Conservation (phyloP, 2,888 invertebrate genomes). For the Helleia helle region DNA sequence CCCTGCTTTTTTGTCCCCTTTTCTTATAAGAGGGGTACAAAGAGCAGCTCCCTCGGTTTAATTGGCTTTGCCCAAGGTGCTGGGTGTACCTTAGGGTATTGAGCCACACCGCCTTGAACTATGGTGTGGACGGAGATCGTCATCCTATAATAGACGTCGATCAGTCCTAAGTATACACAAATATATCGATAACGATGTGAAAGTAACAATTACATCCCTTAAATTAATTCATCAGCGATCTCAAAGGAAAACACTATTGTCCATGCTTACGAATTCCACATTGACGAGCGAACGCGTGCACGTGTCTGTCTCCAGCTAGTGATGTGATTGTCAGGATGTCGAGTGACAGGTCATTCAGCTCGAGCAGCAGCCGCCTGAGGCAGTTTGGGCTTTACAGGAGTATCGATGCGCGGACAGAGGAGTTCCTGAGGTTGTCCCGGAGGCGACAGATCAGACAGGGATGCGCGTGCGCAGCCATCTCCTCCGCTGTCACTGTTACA, state of each 20-base stretch:
- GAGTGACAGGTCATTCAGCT: constrained; percentile 44
- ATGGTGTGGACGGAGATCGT: too few species aligned
- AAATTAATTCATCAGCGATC: constrained; percentile 32
- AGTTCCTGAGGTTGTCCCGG: constrained; percentile 53
- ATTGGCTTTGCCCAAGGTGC: too few species aligned
- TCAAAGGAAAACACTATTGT: constrained; percentile 48
- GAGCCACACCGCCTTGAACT: too few species aligned
- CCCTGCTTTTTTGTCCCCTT: too few species aligned
- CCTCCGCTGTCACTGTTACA: constrained; percentile 58
- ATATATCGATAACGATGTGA: constrained; percentile 27
- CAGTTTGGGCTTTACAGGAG: constrained; percentile 59
- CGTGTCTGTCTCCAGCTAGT: constrained; percentile 34
- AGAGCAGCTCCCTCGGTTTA: too few species aligned
- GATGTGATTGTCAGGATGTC: constrained; percentile 49
- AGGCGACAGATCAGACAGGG: constrained; percentile 56
- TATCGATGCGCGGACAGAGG: constrained; percentile 56
- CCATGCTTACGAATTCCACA: constrained; percentile 41
- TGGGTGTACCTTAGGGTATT: too few species aligned
- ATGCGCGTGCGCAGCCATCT: constrained; percentile 58
- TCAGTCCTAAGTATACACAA: too few species aligned
- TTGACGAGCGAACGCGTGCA: constrained; percentile 38
- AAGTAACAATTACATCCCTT: constrained; percentile 29
- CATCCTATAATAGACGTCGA: too few species aligned
- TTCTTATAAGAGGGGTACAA: too few species aligned
- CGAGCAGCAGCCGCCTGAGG: constrained; percentile 36